Conservation (phyloP, 2,797 vertebrate species). For the Pantherophis vulpinus region DNA sequence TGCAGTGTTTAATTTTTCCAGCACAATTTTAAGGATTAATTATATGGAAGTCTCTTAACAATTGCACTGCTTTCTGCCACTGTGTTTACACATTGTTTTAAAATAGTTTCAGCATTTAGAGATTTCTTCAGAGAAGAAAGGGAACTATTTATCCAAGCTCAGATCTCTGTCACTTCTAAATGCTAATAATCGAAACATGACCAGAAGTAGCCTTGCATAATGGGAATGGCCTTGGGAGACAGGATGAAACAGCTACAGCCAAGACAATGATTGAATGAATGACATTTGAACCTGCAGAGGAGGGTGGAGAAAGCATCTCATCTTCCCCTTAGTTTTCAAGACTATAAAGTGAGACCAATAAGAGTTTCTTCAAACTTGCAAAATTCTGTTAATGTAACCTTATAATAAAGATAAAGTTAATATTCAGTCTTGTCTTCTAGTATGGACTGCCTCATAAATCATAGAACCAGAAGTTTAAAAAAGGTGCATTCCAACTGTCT, state of each 20-base stretch:
- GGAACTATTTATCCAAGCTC: neutral
- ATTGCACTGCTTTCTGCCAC: slow-evolving; percentile 39
- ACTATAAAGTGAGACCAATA: neutral
- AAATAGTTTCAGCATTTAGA: neutral
- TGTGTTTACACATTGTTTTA: neutral
- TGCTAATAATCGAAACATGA: neutral
- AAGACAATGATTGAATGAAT: neutral
- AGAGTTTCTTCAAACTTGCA: neutral
- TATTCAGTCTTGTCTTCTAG: neutral
- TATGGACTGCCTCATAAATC: neutral
- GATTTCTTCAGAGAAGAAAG: neutral
- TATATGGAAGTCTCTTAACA: slow-evolving; percentile 55
- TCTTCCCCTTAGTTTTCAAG: neutral
- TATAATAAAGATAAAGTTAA: neutral
- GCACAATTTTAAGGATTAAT: slow-evolving; percentile 63
- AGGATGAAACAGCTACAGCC: neutral
- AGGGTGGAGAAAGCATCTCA: neutral
- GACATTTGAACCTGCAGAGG: neutral
- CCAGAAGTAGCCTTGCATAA: neutral
- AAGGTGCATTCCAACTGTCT: neutral
- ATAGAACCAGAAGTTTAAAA: too few species aligned
- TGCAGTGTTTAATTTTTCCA: slow-evolving; percentile 24
- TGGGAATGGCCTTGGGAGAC: neutral
- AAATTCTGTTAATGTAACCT: neutral
- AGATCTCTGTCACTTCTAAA: neutral